A percentile compares a stretch with the other conserved stretches of the same genome.
phyloP scores from a whole-genome alignment of 2,113 vertebrate species.

The Aldabrachelys gigantea region DNA sequence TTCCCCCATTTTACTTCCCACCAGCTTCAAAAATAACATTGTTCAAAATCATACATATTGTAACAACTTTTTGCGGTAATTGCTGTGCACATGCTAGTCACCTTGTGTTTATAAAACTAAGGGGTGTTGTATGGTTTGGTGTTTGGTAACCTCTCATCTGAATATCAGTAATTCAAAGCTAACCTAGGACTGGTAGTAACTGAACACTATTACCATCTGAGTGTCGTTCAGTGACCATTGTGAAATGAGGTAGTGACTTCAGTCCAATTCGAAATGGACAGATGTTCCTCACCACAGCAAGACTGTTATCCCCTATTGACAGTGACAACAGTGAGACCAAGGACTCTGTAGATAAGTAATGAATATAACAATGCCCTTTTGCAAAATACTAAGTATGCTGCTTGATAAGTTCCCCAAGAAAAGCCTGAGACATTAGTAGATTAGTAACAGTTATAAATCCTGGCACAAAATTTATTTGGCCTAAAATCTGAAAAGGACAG shows the following conservation, averaged over 20 bases:
- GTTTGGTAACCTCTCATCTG: not conserved
- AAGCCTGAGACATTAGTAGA: not conserved
- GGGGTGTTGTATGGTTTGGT: not conserved
- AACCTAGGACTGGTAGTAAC: not conserved
- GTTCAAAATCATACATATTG: not conserved
- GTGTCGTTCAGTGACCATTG: not conserved
- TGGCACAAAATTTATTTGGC: not conserved
- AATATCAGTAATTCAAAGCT: not conserved
- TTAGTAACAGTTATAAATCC: not conserved
- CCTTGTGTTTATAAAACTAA: not conserved
- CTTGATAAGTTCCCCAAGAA: not conserved
- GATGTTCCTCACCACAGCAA: not conserved
- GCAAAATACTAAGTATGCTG: not conserved
- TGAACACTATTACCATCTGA: not conserved
- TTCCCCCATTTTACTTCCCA: not conserved
- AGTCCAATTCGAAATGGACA: not conserved
- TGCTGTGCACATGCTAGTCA: not conserved
- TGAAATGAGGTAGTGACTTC: not conserved
- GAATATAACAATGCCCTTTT: not conserved
- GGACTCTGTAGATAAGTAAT: not conserved
- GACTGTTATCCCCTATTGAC: not conserved
- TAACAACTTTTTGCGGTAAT: not conserved
- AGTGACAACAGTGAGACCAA: not conserved
- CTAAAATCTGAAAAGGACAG: not conserved
- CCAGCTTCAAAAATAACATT: not conserved